A percentile compares a stretch with the other conserved stretches of the same genome.
These are phyloP conservation scores for Mythimna pallens DNA, from an alignment of 2,888 invertebrate species.

Conservation along the genomic window DNA sequence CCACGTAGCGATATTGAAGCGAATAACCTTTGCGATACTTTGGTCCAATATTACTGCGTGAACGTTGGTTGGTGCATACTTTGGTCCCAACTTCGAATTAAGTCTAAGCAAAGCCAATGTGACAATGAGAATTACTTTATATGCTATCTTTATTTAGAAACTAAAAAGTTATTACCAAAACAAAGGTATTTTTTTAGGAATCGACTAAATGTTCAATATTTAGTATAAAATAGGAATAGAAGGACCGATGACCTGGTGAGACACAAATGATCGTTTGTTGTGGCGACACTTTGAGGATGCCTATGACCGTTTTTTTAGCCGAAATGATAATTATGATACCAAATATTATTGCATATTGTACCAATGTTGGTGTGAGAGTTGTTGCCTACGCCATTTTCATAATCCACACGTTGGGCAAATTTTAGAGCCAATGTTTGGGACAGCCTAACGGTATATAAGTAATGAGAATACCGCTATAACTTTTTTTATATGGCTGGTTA, in stretches of 20 bases:
- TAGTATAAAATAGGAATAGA: too few species aligned
- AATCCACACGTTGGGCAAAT: background rate
- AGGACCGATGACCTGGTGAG: too few species aligned
- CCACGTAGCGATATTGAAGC: slow-evolving; percentile 55
- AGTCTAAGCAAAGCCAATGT: background rate
- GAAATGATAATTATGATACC: too few species aligned
- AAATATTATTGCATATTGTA: too few species aligned
- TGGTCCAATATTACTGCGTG: background rate
- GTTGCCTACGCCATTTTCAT: background rate
- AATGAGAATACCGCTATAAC: slow-evolving; percentile 53
- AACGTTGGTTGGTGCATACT: background rate
- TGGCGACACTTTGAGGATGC: too few species aligned
- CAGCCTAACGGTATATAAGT: slow-evolving; percentile 62
- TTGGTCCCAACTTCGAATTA: background rate
- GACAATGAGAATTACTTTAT: background rate
- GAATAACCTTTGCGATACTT: slow-evolving; percentile 12
- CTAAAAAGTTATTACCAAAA: too few species aligned
- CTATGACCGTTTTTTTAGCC: too few species aligned
- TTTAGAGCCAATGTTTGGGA: background rate
- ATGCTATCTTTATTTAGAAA: too few species aligned
- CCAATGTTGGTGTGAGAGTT: background rate
- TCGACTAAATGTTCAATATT: too few species aligned
- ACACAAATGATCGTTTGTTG: too few species aligned
- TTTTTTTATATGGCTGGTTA: slow-evolving; percentile 36
- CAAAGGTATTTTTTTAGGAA: too few species aligned